Conservation (phyloP, 2,797 vertebrate genomes). For the Eurystomus glaucurus region DNA sequence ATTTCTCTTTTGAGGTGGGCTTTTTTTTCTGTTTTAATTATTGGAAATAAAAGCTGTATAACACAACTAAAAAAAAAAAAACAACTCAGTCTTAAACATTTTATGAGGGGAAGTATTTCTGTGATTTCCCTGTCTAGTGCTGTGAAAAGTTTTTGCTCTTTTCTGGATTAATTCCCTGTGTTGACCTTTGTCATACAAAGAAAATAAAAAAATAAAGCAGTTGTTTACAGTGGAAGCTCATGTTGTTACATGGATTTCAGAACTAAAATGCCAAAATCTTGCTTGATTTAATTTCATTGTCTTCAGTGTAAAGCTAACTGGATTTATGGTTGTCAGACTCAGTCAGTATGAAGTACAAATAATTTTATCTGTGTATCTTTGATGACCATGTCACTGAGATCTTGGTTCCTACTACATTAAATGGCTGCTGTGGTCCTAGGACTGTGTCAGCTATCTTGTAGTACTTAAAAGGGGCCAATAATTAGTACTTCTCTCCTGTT, state of each 20-base stretch:
- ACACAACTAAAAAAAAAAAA: background rate
- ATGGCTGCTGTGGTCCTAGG: background rate
- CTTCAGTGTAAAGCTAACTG: background rate
- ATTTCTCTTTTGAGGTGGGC: background rate
- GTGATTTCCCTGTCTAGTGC: background rate
- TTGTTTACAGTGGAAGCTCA: background rate
- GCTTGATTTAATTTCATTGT: slow-evolving; percentile 4
- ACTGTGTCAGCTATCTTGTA: background rate
- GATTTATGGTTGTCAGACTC: background rate
- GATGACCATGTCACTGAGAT: accelerated
- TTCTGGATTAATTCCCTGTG: background rate
- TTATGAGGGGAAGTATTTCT: background rate
- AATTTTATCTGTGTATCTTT: background rate
- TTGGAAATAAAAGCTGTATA: background rate
- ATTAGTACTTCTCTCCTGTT: background rate
- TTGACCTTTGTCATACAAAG: slow-evolving; percentile 17
- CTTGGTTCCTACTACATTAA: background rate
- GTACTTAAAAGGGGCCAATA: background rate
- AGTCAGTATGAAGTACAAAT: background rate
- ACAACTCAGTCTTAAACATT: background rate
- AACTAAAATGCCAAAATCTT: background rate
- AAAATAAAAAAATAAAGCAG: slow-evolving; percentile 15
- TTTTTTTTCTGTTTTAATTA: background rate
- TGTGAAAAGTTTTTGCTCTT: slow-evolving; percentile 26
- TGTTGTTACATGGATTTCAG: background rate